Evolutionary conservation across 2,888 invertebrate species (phyloP), one percentile per base, ranked within the genome.

Genomic region (Heliconius hortense): DNA sequence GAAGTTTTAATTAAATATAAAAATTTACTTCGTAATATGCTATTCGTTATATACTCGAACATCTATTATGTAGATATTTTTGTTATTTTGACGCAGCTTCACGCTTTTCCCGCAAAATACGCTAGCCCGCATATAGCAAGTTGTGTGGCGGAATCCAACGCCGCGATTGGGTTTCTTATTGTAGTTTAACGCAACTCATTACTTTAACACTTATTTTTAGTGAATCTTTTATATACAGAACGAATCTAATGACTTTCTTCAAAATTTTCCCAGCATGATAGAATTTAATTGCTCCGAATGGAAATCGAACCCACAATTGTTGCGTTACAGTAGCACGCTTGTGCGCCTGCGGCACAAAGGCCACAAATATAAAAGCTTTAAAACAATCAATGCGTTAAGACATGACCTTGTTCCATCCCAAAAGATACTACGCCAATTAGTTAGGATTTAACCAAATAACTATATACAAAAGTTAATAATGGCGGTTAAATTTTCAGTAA

Each of bases 381-480:
- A 53, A 53, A 53, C 8, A 21, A 53, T 18, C 8, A 21, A 7
- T 8, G 8, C 18, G 18, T 8, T 53, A 53, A 53, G 7, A 53
- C 21, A 8, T 3, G 2, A 53, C 21, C 21, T 53, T 53, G 1
- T 53, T 53, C 5, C 24, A 26, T 13, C 24, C 59, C 24, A 60
- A 26, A 60, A 24, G n/a, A n/a, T 60, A 8, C 24, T 60, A 60
- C 59, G 59, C 24, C 59, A 24, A 64, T 64, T 35, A 64, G 35
- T 64, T 64, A 35, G 35, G 35, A n/a, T 64, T 64, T 64, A 64
- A 35, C 31, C 3, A 64, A 66, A 69, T 56, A 69, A 69, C 53
- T 56, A 53, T 53, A 69, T n/a, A 31, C 56, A n/a, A 31, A 31
- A 31, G 4, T 53, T 31, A 69, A 56, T 69, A 53, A 66, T n/a